Evolutionary conservation across 2,888 invertebrate species (phyloP), one percentile per base, ranked within the genome.

Genomic region (Drosophila mercatorum): DNA sequence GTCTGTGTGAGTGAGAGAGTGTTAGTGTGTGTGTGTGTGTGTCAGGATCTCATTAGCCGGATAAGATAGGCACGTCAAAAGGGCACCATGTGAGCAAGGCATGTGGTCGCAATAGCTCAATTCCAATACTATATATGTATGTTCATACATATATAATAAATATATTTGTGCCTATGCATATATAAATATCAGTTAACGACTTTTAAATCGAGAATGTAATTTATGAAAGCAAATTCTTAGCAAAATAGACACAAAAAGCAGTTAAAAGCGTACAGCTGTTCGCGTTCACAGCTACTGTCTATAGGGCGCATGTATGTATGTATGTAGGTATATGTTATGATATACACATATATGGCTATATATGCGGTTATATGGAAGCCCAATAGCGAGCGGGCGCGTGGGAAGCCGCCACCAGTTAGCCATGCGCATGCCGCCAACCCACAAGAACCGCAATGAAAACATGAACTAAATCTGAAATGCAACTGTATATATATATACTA

Each of bases 11-110:
- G 22, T 22, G 22, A 22, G 22, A 22, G 22, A 22, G 40, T 57
- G 51, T 17, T 3, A 34, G 31, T 46, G 46, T 46, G 28, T 55
- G n/a, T 12, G 22, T 65, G 34, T 53, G 46, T 78, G 43, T 69
- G 75, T 76, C 69, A 75, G 85, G 85, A 82, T 78, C 78, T 71
- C 68, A 80, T 78, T 83, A 76, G 78, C 34, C 59, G 80, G 82
- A 80, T 85, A 83, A 85, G 86, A 80, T 76, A 83, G 68, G 61
- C 12, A 6, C n/a, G 26, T 22, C 36, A 41, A 56, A 59, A 47
- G 53, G 57, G 57, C 49, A 53, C 61, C 74, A 75, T 75, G 75
- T 74, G 74, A 74, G 70, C 53, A 31, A 11, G 46, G 62, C 69
- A 72, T 72, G 65, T 63, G 73, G 36, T 56, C 60, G 40, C 22